Base-by-base conservation (phyloP, 2,888 invertebrate genomes). In the Galeruca laticollis region DNA sequence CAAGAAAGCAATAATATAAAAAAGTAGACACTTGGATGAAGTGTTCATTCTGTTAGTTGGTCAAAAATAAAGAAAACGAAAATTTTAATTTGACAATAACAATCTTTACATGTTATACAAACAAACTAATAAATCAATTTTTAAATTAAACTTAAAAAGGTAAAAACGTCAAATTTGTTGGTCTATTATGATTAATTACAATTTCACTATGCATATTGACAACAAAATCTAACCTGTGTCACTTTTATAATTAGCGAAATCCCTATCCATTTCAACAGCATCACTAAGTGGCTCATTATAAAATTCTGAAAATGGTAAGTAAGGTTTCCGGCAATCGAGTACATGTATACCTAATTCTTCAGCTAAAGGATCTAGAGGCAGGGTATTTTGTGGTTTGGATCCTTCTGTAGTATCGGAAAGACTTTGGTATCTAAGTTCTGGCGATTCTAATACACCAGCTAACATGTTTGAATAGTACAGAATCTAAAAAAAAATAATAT, bases 211-310 rank as follows among this genome's bases (percentile, higher is more conserved):
- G 3, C 3, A 26, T 26, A 3, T 26, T 26, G 6, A 26, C 3
- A 26, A 26, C 2, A 26, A 26, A 26, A 26, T 26, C 1, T 26
- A 5, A 80, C 82, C 83, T 75, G 81, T 82, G 82, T 92, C 91
- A 78, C 92, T 92, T 86, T 94, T 94, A 85, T 93, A 97, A 84
- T 94, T 93, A 60, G 95, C 92, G 87, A 96, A 97, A 86, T 98
- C 97, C 82, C 93, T 91, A 84, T 97, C 96, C 94, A 97, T 96
- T 88, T 96, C 96, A 73, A 98, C 92, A 68, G 92, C 91, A 84
- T 97, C 97, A 86, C 96, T 96, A 60, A 97, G 88, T 0, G 94
- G 93, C 85, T 98, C 97, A 84, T 98, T 97, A 86, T 97, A 96
- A 87, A 98, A 98, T 81, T 97, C 97, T 74, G 93, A 92, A 81